Base-by-base conservation (phyloP, 2,113 vertebrate genomes). In the Burhinus oedicnemus region DNA sequence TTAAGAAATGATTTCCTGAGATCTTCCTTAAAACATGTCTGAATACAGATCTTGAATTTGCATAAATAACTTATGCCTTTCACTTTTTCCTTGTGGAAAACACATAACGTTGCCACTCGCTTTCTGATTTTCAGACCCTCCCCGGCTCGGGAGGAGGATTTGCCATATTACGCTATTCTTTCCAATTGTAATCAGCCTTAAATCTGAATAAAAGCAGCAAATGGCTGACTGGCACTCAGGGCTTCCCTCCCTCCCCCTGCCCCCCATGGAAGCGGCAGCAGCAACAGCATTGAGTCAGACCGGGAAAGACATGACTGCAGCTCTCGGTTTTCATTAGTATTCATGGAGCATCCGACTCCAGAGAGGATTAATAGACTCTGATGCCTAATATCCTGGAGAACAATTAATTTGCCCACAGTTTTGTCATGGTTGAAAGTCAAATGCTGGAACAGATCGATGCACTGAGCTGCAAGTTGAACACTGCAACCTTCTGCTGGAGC, bases 331-430 rank as follows among this genome's bases (percentile, higher is more conserved):
- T 98, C 96, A 99, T 99, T 99, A 99, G 99, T 99, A 99, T 99
- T 99, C 99, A 98, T 98, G 96, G 82, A 91, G 98, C 98, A 98
- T 99, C 98, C 97, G 88, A 97, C 99, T 99, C 98, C 98, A 98
- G 99, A 99, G 99, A 99, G 99, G 99, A 99, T 99, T 99, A 99
- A 99, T 99, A 99, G 99, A 99, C 98, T 99, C 99, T 99, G 99
- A 99, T 99, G 99, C 99, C 99, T 99, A 99, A 99, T 99, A 99
- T 99, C 99, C 99, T 99, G 99, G 99, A 99, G 99, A 99, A 99
- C 99, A 99, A 99, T 99, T 99, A 99, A 99, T 99, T 99, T 99
- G 99, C 99, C 99, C 99, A 99, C 99, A 99, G 99, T 99, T 99
- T 99, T 99, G 99, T 99, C 99, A 99, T 99, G 99, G 99, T 99